These are phyloP conservation scores for Arizona elegans DNA, from an alignment of 2,113 vertebrate genomes.

Conservation along the genomic window DNA sequence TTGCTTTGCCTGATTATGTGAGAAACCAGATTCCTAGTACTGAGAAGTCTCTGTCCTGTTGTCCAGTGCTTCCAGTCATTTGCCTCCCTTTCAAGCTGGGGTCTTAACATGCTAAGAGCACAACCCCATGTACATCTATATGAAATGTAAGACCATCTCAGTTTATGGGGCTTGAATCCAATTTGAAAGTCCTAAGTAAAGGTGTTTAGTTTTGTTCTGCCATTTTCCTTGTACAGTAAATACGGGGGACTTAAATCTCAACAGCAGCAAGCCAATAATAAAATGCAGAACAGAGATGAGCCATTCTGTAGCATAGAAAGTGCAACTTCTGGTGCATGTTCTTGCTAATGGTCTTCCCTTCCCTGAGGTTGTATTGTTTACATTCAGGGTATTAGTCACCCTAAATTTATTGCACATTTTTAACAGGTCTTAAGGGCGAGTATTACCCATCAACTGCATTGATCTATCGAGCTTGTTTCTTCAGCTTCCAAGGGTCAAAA, in stretches of 20 bases:
- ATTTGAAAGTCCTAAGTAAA: background rate
- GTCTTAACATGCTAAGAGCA: background rate
- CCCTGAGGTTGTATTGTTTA: background rate
- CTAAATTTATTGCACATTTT: background rate
- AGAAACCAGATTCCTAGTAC: no score
- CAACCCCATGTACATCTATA: background rate
- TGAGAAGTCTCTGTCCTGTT: background rate
- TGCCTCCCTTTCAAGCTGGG: background rate
- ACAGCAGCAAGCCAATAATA: fast-evolving
- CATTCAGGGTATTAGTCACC: background rate
- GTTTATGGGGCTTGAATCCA: background rate
- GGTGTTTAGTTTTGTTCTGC: fast-evolving
- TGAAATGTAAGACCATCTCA: background rate
- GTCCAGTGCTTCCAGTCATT: background rate
- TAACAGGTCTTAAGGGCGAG: background rate
- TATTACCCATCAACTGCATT: background rate
- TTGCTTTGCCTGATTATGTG: background rate
- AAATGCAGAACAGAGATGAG: fast-evolving
- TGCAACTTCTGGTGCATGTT: fast-evolving
- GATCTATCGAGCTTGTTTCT: background rate
- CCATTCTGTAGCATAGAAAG: fast-evolving
- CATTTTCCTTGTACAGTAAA: background rate
- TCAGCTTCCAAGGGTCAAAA: background rate
- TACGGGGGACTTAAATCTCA: background rate
- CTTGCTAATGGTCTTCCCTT: background rate